Base-by-base conservation (phyloP, 2,797 vertebrate species). In the Rhincodon typus region DNA sequence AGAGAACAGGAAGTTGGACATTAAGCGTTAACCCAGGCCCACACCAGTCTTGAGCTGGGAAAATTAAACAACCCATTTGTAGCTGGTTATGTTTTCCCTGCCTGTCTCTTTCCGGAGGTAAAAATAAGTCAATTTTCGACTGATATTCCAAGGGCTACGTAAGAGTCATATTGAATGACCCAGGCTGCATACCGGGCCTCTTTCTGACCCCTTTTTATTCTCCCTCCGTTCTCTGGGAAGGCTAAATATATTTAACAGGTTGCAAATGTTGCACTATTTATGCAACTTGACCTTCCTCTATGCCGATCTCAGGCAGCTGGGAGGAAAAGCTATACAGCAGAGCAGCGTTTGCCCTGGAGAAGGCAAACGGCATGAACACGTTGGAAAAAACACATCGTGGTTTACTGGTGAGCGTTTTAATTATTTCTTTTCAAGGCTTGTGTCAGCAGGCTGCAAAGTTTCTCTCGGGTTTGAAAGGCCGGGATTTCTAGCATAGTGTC, bases 241-340 rank as follows among this genome's bases (percentile, higher is more conserved):
- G 97, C 97, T 98, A 98, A 97, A 98, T 98, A 97, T 98, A 98
- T 97, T 97, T 53, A 96, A 97, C 97, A 97, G 97, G 97, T 97
- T 97, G 97, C 96, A 96, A 97, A 96, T 96, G 96, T 97, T 97
- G 97, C 97, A 97, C 97, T 97, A 97, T 97, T 96, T 96, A 96
- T 98, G 98, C 97, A 98, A 98, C 96, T 96, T 96, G 98, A 98
- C 96, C 96, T 96, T 96, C 96, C 94, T 96, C 97, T 86, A 96
- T 96, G 96, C 96, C 95, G 97, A 96, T 77, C 96, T 96, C 94
- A 17, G 97, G 96, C 96, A 95, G 88, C 94, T 95, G 95, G 96
- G 67, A 96, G 96, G 96, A 96, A 96, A 96, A 95, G 96, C 96
- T 96, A 97, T 97, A 50, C 97, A 96, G 96, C 96, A 96, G 90